Conservation (phyloP, 1,140 invertebrate species). For the Eriosoma lanigerum region DNA sequence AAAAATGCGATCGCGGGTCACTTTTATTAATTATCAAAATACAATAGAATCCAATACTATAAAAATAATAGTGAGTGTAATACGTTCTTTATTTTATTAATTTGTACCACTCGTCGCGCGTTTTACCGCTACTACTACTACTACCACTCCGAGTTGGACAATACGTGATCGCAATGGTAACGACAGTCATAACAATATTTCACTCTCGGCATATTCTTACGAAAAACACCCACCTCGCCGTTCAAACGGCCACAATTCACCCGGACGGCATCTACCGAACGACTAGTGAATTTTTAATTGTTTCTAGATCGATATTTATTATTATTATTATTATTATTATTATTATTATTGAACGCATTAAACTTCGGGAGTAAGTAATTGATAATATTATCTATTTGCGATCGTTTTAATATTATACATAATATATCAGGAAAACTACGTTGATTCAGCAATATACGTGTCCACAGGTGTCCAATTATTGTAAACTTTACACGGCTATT, state of each 20-base stretch:
- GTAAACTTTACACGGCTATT: too few species aligned
- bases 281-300: too few species aligned
- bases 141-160: not conserved
- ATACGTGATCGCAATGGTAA: not conserved
- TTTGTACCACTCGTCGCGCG: not conserved
- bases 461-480: too few species aligned
- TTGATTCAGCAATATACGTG: too few species aligned
- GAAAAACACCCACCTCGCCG: not conserved
- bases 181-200: not conserved
- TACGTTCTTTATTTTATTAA: constrained; percentile 18
- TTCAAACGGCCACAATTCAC: not conserved
- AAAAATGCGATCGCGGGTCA: not conserved
- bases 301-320: too few species aligned
- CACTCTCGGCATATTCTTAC: not conserved
- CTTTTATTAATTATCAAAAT: not conserved
- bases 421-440: too few species aligned
- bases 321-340: too few species aligned
- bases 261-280: not conserved
- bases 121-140: not conserved
- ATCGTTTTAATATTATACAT: too few species aligned
- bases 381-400: too few species aligned
- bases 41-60: not conserved
- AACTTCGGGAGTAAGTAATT: too few species aligned
- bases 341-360: too few species aligned
- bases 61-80: not conserved